phyloP scores from a whole-genome alignment of 2,113 vertebrate species.

The Stomatorhinus ivindoensis region DNA sequence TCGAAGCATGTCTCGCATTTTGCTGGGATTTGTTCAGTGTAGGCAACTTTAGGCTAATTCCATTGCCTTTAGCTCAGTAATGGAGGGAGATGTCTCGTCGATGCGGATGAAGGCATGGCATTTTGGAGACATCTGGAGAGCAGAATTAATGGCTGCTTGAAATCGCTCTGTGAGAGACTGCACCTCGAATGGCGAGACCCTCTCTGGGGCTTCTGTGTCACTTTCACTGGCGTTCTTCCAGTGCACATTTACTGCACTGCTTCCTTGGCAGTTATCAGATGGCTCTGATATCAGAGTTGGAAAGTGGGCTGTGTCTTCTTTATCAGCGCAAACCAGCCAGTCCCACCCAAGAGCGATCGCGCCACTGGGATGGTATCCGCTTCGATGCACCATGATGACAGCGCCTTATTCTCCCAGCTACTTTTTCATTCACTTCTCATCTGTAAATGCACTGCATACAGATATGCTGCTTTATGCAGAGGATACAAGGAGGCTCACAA shows the following conservation, averaged over 20 bases:
- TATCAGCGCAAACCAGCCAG: neutral
- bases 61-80: neutral
- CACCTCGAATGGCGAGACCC: neutral
- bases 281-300: neutral
- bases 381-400: neutral
- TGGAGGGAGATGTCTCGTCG: neutral
- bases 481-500: neutral
- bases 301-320: neutral
- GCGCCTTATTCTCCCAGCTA: neutral
- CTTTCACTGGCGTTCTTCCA: neutral
- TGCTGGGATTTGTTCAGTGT: neutral
- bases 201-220: neutral
- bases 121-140: neutral
- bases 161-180: neutral
- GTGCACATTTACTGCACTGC: neutral
- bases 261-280: neutral
- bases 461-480: neutral
- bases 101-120: neutral
- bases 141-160: neutral
- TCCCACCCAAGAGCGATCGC: neutral
- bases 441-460: neutral
- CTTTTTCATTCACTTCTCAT: neutral
- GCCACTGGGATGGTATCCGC: neutral
- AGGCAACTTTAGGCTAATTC: neutral
- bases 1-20: neutral